Base-by-base conservation (phyloP, 2,113 vertebrate species). In the Brachypodius melanocephalos region DNA sequence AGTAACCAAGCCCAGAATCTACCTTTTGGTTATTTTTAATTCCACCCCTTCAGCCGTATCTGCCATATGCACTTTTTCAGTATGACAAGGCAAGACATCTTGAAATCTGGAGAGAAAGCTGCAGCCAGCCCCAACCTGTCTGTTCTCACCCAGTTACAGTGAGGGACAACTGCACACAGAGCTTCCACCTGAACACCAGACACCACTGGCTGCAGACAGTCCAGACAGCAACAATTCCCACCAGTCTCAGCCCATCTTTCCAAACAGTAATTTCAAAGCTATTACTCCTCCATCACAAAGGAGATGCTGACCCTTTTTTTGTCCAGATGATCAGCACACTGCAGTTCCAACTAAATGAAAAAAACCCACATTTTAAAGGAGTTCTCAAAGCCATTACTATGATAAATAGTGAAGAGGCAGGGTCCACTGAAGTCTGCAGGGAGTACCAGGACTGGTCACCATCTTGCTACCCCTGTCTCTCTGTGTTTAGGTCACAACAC, bases 1-100 rank as follows among this genome's bases (percentile, higher is more conserved):
- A 79, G 62, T 82, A 94, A 88, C 89, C 85, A 95, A 76, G 67
- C 19, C 81, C 67, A 89, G 77, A 82, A 85, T 55, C 77, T 76
- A 89, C 89, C 88, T 91, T 93, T 94, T 51, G 34, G 91, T 83
- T 91, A 89, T 90, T 93, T 93, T 91, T 88, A 91, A 93, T 92
- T 52, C 55, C 36, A 69, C 29, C 17, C 20, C 25, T 85, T 88
- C 46, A 54, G 59, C 51, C 1, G 0, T 78, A 69, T 65, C 49
- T 92, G 66, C 73, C 42, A 69, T 8, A 16, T 74, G 42, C 45
- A 57, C 48, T n/a, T 59, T 67, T 45, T 67, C 32, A 58, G 31
- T 88, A 68, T 88, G 88, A 42, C 78, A 90, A 88, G 36, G 66
- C 71, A 91, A 86, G 42, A 59, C 38, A 95, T 18, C 45, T 49